Base-by-base conservation (phyloP, 2,113 vertebrate genomes). In the Vombatus ursinus region DNA sequence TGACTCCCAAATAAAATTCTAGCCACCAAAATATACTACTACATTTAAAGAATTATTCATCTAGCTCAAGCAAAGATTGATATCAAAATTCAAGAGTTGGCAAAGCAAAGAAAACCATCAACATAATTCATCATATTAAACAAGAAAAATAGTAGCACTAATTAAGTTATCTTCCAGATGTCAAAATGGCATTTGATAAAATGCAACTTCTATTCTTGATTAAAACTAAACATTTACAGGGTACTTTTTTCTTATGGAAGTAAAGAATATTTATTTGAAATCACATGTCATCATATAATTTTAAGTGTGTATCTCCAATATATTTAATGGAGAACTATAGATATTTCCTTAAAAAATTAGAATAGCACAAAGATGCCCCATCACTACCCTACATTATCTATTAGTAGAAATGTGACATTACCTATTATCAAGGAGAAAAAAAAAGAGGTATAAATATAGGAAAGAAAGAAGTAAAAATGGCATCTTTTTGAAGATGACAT, bases 381-480 rank as follows among this genome's bases (percentile, higher is more conserved):
- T 92, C 31, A 24, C 31, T 52, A 10, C 9, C 50, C 28, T 93
- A 51, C 89, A 96, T 94, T 91, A 91, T n/a, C 49, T 14, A 91
- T 3, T 28, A 22, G 8, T 2, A 61, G 91, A 90, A 31, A 31
- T 92, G 37, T 26, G 9, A 28, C 3, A 48, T 47, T 90, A 92
- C 93, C 52, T 95, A 68, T n/a, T 77, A 6, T 50, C 89, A 44
- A 96, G 1, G 14, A 49, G 92, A 94, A 90, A 89, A 89, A 91
- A 93, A 96, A 94, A 95, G 96, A 90, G 23, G 50, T 57, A 91
- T 90, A 95, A 96, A 94, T 47, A 95, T 51, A 52, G n/a, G 50
- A 94, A 93, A 50, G 24, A n/a, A 96, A 97, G 57, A 22, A 97
- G 96, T 93, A 68, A 96, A 97, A 96, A 94, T 96, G 91, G 53